Percentiles rank a stretch among this genome's conserved stretches.
Evolutionary conservation across 30 jellyfish, hydroid and myxozoan species (phyloP).

Genomic region (Pseudorhiza aurosa): DNA sequence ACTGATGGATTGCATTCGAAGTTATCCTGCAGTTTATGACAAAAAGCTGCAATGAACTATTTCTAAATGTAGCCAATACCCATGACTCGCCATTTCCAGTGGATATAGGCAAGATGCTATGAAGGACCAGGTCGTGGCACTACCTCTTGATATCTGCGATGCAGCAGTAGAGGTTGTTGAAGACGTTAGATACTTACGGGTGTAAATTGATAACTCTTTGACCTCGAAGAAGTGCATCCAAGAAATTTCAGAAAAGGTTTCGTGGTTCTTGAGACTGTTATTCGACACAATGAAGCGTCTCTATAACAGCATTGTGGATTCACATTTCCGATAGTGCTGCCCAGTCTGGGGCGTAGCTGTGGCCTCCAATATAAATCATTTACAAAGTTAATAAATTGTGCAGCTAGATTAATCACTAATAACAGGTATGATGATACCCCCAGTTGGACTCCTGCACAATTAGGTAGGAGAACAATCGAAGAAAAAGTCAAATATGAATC

Average conservation of each 20-base stretch:
- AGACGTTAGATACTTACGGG: neutral
- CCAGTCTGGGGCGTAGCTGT: slow-evolving; percentile 6
- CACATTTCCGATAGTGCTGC: neutral
- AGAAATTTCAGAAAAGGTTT: neutral
- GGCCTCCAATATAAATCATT: neutral
- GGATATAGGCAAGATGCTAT: neutral
- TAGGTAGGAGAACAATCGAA: neutral
- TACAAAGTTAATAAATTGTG: no score
- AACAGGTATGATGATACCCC: neutral
- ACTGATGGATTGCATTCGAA: no score
- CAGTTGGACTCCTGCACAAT: neutral
- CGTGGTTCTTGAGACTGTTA: neutral
- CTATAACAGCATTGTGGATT: neutral
- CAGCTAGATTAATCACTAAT: neutral
- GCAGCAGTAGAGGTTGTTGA: slow-evolving; percentile 1
- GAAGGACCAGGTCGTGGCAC: neutral
- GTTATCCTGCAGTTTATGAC: no score
- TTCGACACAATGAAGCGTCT: neutral
- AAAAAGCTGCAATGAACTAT: neutral
- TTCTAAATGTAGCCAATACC: neutral
- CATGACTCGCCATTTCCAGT: neutral
- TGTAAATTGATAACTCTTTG: neutral
- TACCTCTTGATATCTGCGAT: neutral
- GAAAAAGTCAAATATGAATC: no score
- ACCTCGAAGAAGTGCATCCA: neutral